Evolutionary conservation across 2,113 vertebrate species (phyloP), one percentile per base, ranked within the genome.

Genomic region (Puntigrus tetrazona): DNA sequence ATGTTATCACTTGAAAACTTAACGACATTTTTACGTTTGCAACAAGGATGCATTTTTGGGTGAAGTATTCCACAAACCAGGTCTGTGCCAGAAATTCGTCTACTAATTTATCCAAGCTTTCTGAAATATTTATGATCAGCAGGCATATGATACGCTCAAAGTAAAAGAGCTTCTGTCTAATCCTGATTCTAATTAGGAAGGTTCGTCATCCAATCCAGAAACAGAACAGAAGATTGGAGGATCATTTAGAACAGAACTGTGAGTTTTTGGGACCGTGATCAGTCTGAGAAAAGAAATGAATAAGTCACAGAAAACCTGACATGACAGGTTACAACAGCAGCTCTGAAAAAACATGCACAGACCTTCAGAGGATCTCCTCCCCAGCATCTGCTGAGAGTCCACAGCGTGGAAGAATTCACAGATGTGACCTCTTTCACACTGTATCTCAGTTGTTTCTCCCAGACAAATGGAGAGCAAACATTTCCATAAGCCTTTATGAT

Each of bases 381-480:
- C 70, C 25, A 3, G 13, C n/a, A 43, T 25, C 22, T 43, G 69
- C 69, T 73, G 38, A 73, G 6, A 73, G 69, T n/a, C n/a, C 69
- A 43, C 36, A 72, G 69, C 38, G 8, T 57, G 52, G 52, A 27
- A 27, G 69, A 43, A 69, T 5, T 69, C 65, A 45, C 36, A 73
- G n/a, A 45, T 16, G 36, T 16, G 69, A 27, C 69, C 69, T 45
- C n/a, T n/a, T 73, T 67, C 29, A 34, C n/a, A n/a, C n/a, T n/a
- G n/a, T 34, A 67, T 34, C 29, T 31, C 25, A 63, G 6, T 67
- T 45, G 38, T 73, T 45, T 73, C 11, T 45, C 2, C 13, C 38
- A 73, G 70, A 73, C 38, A 73, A 73, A 73, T 25, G 70, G 38
- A 73, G n/a, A 73, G 38, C 11, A 72, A 72, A 73, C 20, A 41